Evolutionary conservation across 2,113 vertebrate species (phyloP).

Genomic region (Vulpes lagopus): DNA sequence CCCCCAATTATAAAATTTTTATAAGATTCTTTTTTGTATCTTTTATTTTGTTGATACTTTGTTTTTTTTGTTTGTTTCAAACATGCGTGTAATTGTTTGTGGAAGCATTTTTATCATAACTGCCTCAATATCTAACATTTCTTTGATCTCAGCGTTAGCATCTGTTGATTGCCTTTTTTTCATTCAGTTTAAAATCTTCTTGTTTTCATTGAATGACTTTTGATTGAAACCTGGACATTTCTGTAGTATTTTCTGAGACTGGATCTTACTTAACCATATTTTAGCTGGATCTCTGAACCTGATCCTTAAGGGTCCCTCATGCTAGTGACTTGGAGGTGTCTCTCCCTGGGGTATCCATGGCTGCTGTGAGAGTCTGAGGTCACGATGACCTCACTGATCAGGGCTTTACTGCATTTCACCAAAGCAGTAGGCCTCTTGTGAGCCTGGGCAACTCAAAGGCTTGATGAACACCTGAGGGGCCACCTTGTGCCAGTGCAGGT

Average conservation of each 20-base stretch:
- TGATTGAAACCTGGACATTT: background rate
- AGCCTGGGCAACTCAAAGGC: background rate
- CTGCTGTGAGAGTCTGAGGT: too few species aligned
- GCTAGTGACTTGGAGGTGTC: too few species aligned
- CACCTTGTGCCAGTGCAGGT: too few species aligned
- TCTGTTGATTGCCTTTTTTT: background rate
- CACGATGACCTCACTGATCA: background rate
- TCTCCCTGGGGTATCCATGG: background rate
- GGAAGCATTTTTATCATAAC: background rate
- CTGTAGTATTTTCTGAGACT: background rate
- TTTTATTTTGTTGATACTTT: background rate
- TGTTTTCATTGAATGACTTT: background rate
- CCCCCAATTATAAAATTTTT: background rate
- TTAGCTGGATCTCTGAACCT: background rate
- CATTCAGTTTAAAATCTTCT: background rate
- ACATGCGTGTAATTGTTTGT: background rate
- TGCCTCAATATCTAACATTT: fast-evolving
- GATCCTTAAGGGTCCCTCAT: background rate
- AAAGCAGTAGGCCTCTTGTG: background rate
- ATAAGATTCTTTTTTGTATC: background rate
- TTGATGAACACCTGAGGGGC: fast-evolving
- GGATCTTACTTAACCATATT: background rate
- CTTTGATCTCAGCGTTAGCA: background rate
- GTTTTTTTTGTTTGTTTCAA: background rate
- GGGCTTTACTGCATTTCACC: background rate